phyloP scores from a whole-genome alignment of 2,113 vertebrate genomes.

The Pungitius pungitius region DNA sequence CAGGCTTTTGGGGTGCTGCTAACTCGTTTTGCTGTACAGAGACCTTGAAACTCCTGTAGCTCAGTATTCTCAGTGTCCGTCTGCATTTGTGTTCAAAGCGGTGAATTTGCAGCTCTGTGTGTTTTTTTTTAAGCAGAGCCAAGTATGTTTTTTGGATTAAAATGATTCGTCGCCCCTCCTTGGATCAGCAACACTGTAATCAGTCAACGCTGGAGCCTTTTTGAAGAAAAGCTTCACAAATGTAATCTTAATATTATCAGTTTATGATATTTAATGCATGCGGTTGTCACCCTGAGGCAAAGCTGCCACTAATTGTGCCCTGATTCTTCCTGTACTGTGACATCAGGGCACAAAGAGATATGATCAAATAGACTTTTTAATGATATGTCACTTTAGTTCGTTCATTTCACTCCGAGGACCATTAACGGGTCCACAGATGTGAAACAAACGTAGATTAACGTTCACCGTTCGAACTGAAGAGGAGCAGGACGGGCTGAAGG shows the following conservation, averaged over 20 bases:
- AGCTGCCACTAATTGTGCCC: background rate
- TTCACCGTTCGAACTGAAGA: background rate
- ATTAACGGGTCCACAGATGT: constrained; percentile 3
- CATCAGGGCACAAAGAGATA: background rate
- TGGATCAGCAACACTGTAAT: constrained; percentile 12
- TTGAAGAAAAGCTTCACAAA: constrained; percentile 20
- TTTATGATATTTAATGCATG: background rate
- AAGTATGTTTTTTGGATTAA: background rate
- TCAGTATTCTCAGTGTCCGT: background rate
- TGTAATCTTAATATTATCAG: background rate
- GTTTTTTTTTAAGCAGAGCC: background rate
- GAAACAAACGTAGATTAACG: constrained; percentile 16
- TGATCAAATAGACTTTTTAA: background rate
- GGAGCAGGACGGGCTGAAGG: constrained; percentile 4
- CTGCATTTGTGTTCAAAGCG: background rate
- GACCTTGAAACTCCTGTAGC: background rate
- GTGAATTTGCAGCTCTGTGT: background rate
- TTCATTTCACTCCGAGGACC: background rate
- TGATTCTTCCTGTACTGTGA: background rate
- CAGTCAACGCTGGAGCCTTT: background rate
- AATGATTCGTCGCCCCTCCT: constrained; percentile 7
- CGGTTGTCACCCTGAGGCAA: background rate
- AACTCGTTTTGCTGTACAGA: background rate
- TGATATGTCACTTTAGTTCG: background rate
- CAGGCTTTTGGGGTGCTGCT: no score